Evolutionary conservation across 2,797 vertebrate genomes (phyloP).

Genomic region (Cuniculus paca): DNA sequence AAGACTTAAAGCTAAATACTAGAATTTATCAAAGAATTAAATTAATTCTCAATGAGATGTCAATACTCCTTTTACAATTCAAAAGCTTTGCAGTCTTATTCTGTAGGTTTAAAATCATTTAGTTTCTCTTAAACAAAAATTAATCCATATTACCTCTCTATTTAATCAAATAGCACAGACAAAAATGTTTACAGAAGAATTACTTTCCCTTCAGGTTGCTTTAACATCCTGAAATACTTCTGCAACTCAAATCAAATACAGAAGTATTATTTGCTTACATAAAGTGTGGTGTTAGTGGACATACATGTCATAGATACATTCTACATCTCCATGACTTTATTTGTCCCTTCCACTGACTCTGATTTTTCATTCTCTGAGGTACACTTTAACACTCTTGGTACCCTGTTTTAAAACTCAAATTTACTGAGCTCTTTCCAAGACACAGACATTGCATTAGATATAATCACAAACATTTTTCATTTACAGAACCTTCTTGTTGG

Average conservation of each 20-base stretch:
- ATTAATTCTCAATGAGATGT: conserved; percentile 8
- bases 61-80: conserved; percentile 29
- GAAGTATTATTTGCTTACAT: conserved; percentile 14
- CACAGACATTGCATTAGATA: background rate
- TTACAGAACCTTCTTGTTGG: background rate
- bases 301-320: background rate
- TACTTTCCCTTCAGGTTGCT: background rate
- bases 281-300: background rate
- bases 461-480: background rate
- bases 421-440: conserved; percentile 14
- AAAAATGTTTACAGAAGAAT: background rate
- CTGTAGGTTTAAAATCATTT: conserved; percentile 35
- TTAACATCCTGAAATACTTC: conserved; percentile 27
- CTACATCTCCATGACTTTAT: conserved; percentile 38
- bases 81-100: conserved; percentile 58
- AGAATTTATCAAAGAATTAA: conserved; percentile 50
- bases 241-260: conserved; percentile 30
- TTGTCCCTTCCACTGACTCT: background rate
- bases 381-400: background rate
- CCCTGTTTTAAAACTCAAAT: conserved; percentile 7
- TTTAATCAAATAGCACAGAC: conserved; percentile 5
- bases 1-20: conserved; percentile 38
- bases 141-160: background rate
- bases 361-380: background rate
- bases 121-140: conserved; percentile 58